These are phyloP conservation scores for Gymnodraco acuticeps DNA, from an alignment of 2,797 vertebrate species.

Conservation along the genomic window DNA sequence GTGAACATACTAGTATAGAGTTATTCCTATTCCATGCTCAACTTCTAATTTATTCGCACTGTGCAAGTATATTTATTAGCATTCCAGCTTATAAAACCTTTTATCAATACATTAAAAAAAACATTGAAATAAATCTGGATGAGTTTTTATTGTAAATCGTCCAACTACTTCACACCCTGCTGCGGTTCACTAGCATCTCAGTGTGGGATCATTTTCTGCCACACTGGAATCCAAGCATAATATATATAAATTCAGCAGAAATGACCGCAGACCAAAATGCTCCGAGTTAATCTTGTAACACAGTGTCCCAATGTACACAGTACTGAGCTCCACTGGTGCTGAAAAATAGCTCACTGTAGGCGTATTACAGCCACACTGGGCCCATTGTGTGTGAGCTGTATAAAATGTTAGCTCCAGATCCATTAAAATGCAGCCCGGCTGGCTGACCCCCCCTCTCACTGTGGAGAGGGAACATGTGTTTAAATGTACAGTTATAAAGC, in stretches of 20 bases:
- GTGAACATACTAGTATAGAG: not conserved
- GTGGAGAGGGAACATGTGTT: slow-evolving; percentile 49
- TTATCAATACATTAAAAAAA: slow-evolving; percentile 25
- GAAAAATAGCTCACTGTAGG: slow-evolving; percentile 69
- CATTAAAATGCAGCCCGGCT: slow-evolving; percentile 69
- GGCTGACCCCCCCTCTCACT: slow-evolving; percentile 50
- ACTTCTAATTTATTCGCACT: slow-evolving; percentile 10
- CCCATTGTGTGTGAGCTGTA: slow-evolving; percentile 63
- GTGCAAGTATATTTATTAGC: slow-evolving; percentile 16
- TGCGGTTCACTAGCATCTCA: slow-evolving; percentile 40
- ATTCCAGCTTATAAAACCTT: slow-evolving; percentile 4
- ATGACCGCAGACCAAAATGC: slow-evolving; percentile 48
- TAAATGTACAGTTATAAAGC: slow-evolving; percentile 38
- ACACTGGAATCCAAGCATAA: slow-evolving; percentile 35
- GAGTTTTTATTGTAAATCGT: slow-evolving; percentile 31
- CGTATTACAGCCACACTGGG: slow-evolving; percentile 68
- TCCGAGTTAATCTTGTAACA: slow-evolving; percentile 59
- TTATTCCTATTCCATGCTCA: not conserved
- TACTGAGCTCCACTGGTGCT: slow-evolving; percentile 38
- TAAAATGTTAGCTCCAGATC: slow-evolving; percentile 62
- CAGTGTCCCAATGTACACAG: slow-evolving; percentile 41
- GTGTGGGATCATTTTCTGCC: slow-evolving; percentile 33
- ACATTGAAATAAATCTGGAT: slow-evolving; percentile 18
- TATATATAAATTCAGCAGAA: slow-evolving; percentile 45
- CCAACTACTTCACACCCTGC: slow-evolving; percentile 26